Conservation (phyloP, 2,113 vertebrate genomes). For the Crotalus helleri region DNA sequence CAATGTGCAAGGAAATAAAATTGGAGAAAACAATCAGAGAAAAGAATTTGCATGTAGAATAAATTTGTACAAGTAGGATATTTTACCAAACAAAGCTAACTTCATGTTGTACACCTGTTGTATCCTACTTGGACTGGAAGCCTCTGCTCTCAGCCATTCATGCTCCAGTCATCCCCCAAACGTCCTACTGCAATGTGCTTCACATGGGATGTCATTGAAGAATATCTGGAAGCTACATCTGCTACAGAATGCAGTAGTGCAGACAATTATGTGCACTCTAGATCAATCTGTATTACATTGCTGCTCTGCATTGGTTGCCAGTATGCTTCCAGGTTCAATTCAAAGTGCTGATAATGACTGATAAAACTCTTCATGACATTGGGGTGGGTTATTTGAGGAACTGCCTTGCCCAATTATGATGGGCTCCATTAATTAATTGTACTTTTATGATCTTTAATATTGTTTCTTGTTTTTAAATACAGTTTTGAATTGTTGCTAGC, state of each 20-base stretch:
- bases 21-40: not conserved
- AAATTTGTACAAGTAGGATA: not conserved
- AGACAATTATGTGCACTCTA: not conserved
- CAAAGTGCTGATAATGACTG: not conserved
- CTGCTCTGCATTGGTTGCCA: not conserved
- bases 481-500: too few species aligned
- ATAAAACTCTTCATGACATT: not conserved
- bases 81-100: not conserved
- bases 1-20: not conserved
- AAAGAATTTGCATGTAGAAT: not conserved
- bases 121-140: not conserved
- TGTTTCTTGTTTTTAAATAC: too few species aligned
- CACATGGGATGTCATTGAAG: not conserved
- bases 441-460: too few species aligned
- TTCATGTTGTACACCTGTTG: not conserved
- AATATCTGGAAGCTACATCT: not conserved
- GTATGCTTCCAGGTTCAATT: not conserved
- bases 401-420: too few species aligned
- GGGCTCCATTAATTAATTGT: too few species aligned
- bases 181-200: not conserved
- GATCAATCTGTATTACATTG: not conserved
- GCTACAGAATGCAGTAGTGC: not conserved
- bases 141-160: not conserved
- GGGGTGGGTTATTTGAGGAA: too few species aligned
- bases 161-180: not conserved